These are phyloP conservation scores for Laticauda laticaudata DNA, from an alignment of 2,113 vertebrate species.

Conservation along the genomic window DNA sequence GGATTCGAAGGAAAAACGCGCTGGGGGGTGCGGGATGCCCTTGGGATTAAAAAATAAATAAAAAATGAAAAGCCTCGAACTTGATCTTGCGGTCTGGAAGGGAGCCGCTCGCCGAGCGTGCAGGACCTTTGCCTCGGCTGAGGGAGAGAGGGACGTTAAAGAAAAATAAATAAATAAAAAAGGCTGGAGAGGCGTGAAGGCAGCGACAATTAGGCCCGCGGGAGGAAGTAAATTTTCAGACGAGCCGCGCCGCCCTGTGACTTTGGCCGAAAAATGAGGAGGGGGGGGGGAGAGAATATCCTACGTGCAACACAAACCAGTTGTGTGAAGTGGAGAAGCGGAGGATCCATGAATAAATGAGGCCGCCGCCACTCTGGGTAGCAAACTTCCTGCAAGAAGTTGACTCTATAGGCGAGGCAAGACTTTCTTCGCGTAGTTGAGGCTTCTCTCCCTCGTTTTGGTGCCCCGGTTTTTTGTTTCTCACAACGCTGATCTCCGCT, in stretches of 20 bases:
- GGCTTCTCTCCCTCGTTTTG: neutral
- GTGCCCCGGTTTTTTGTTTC: neutral
- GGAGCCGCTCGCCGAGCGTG: neutral
- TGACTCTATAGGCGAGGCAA: neutral
- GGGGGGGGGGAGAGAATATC: neutral
- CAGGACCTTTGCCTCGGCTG: neutral
- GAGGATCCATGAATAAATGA: neutral
- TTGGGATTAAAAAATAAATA: neutral
- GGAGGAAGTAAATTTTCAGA: neutral
- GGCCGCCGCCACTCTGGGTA: neutral
- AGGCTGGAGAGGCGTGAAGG: neutral
- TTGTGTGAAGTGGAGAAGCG: neutral
- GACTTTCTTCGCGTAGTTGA: neutral
- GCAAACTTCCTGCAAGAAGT: neutral
- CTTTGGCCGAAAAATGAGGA: neutral
- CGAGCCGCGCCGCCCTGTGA: neutral
- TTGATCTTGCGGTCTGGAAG: neutral
- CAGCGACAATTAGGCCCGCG: neutral
- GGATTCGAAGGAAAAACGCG: neutral
- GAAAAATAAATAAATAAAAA: no score
- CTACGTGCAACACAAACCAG: neutral
- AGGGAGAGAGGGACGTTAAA: neutral
- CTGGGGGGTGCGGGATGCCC: neutral
- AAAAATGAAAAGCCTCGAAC: neutral
- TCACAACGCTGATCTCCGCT: neutral